Conservation (phyloP, 2,113 vertebrate genomes). For the Pterocles orientalis region DNA sequence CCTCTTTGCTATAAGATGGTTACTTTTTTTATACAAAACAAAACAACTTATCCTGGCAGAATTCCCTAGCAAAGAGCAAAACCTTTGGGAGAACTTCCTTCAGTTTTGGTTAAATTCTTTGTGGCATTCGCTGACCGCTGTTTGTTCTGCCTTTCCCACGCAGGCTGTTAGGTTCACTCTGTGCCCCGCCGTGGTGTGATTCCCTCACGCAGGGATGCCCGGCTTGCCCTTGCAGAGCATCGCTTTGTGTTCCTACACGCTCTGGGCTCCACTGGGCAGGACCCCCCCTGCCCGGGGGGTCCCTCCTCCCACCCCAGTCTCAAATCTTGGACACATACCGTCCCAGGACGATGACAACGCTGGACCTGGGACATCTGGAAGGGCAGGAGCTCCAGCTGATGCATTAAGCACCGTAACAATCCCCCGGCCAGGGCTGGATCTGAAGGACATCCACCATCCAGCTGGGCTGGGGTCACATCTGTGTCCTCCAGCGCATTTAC, state of each 20-base stretch:
- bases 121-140: too few relatives aligned
- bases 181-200: too few relatives aligned
- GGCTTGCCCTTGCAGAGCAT: neutral
- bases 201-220: too few relatives aligned
- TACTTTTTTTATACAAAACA: too few relatives aligned
- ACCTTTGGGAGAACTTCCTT: too few relatives aligned
- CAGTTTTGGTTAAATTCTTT: too few relatives aligned
- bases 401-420: neutral
- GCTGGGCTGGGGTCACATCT: neutral
- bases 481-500: neutral
- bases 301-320: neutral
- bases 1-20: too few relatives aligned
- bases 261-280: neutral
- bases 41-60: too few relatives aligned
- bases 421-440: neutral
- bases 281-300: neutral
- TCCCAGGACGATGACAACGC: accelerated
- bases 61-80: too few relatives aligned
- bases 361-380: neutral
- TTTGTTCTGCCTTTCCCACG: too few relatives aligned
- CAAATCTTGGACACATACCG: accelerated
- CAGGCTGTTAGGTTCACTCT: too few relatives aligned
- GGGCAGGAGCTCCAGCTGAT: neutral
- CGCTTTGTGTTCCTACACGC: neutral
- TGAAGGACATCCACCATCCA: neutral